These are phyloP conservation scores for Silurus glanis DNA, from an alignment of 2,113 vertebrate species.

Conservation along the genomic window DNA sequence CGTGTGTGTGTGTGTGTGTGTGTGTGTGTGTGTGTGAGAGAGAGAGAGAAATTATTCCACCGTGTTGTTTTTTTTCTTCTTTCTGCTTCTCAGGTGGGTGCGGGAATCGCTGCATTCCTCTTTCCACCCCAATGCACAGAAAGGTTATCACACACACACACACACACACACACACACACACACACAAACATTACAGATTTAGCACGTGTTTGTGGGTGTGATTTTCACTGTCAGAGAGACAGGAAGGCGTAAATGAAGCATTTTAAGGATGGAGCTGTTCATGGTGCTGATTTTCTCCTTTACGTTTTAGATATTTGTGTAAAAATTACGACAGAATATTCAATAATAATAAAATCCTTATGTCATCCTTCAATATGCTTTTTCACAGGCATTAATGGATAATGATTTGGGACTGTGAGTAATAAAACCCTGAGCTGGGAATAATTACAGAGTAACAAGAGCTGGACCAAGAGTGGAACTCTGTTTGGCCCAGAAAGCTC, in stretches of 20 bases:
- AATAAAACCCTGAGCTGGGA: too few species aligned
- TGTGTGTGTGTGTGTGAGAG: neutral
- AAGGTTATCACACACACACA: neutral
- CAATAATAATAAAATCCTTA: neutral
- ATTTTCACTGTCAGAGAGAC: neutral
- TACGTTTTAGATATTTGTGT: neutral
- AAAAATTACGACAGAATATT: neutral
- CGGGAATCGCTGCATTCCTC: constrained; percentile 6
- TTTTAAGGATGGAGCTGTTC: neutral
- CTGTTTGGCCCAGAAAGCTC: neutral
- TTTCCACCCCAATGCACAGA: neutral
- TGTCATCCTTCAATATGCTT: neutral
- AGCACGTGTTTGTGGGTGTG: neutral
- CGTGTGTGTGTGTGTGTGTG: constrained; percentile 62
- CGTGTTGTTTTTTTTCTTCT: constrained; percentile 15
- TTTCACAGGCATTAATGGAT: too few species aligned
- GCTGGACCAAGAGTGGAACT: neutral
- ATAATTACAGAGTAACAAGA: neutral
- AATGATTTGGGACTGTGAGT: too few species aligned
- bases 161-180: neutral
- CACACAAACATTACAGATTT: neutral
- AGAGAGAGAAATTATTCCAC: constrained; percentile 34
- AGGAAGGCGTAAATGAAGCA: neutral
- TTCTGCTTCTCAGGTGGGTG: neutral
- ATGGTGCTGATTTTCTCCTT: neutral